These are phyloP conservation scores for Mormyrus hasselquistii DNA, from an alignment of 2,797 vertebrate species.

Conservation along the genomic window DNA sequence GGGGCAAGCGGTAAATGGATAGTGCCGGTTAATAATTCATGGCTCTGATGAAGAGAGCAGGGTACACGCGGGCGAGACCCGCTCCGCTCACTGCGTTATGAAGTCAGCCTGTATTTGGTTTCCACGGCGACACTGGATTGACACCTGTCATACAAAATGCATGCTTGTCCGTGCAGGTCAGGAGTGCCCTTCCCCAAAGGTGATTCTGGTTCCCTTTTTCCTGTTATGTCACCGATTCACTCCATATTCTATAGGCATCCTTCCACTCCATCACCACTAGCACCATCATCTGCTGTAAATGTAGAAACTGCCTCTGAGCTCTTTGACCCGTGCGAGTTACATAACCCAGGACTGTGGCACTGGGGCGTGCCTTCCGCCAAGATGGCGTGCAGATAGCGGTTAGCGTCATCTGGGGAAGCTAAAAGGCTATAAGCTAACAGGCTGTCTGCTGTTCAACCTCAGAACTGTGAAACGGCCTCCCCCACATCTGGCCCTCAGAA, in stretches of 20 bases:
- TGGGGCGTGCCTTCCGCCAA: background rate
- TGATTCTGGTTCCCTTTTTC: constrained; percentile 11
- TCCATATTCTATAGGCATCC: background rate
- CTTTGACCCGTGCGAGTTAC: constrained; percentile 42
- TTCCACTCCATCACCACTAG: background rate
- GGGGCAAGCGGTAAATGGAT: constrained; percentile 75
- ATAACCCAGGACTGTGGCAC: constrained; percentile 27
- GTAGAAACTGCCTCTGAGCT: constrained; percentile 25
- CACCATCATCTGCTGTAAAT: background rate
- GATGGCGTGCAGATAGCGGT: background rate
- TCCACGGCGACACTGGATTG: constrained; percentile 65
- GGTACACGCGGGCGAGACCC: constrained; percentile 75
- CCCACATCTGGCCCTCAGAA: constrained; percentile 35
- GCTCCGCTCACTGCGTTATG: constrained; percentile 75
- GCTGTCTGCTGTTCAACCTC: background rate
- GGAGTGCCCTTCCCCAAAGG: constrained; percentile 28
- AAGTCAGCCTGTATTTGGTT: constrained; percentile 76
- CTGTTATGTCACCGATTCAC: constrained; percentile 30
- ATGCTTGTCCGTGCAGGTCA: constrained; percentile 48
- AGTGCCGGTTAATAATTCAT: constrained; percentile 82
- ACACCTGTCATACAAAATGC: constrained; percentile 73
- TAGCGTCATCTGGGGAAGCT: background rate
- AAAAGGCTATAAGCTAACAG: background rate
- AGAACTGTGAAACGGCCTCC: background rate
- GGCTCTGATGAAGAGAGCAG: constrained; percentile 84